Evolutionary conservation across 2,113 vertebrate species (phyloP), one percentile per base, ranked within the genome.

Genomic region (Thamnophis sirtalis): DNA sequence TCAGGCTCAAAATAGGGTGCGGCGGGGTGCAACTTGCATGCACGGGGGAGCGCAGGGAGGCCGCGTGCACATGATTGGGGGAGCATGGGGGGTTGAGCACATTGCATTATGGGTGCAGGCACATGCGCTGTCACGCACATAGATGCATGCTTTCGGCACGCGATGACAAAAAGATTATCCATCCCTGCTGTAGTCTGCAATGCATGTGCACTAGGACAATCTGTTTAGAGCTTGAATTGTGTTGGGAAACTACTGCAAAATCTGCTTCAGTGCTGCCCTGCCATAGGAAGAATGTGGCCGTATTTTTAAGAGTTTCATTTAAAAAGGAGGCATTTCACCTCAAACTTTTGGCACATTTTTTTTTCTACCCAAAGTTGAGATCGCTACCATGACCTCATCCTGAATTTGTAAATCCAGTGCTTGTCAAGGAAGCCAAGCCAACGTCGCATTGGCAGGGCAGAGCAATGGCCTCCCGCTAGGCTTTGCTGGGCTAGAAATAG

Each of bases 401-500:
- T 95, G 87, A 93, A 95, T 93, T 48, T 93, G 87, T 93, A 96
- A 94, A 95, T 95, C 96, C 95, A 94, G 43, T 21, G 91, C 95
- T 95, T 95, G 96, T 95, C 95, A 93, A 95, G 94, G 92, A 63
- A 96, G 94, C 96, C 96, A 96, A 96, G 95, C 95, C 95, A 96
- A 94, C 95, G 95, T 91, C 93, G 96, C 95, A 93, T 88, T 96
- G 95, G 96, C 95, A 95, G 94, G 86, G 92, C 13, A 93, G 19
- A 38, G 55, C 80, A 50, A 94, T 73, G 95, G 90, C 96, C 95
- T 94, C 96, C 95, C 95, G 95, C 95, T 95, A 95, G 95, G 33
- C n/a, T 80, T 58, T 89, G 89, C 84, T 51, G 89, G 11, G 93
- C 95, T 96, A 93, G 94, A 95, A 96, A 95, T 94, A 95, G 96